Evolutionary conservation across 1,140 invertebrate species (phyloP).

Genomic region (Solenopsis invicta): DNA sequence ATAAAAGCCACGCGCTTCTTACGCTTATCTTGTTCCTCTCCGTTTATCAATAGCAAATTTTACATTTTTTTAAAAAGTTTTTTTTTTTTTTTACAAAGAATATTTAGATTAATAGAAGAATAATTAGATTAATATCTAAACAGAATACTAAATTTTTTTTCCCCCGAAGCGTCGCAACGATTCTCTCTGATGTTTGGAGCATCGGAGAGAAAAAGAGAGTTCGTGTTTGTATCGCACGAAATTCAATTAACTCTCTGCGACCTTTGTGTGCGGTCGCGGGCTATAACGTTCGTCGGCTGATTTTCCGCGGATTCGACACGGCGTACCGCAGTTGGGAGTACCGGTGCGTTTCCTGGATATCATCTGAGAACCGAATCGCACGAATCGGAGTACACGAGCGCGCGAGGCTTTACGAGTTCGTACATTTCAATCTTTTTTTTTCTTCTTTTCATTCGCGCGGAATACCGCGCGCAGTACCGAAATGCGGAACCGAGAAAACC

Average conservation of each 20-base stretch:
- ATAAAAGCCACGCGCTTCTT: constrained; percentile 5
- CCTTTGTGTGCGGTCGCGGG: constrained; percentile 16
- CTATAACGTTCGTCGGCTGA: constrained; percentile 9
- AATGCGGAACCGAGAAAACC: constrained; percentile 18
- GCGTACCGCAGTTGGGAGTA: background rate
- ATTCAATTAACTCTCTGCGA: constrained; percentile 63
- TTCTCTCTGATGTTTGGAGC: background rate
- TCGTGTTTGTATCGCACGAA: background rate
- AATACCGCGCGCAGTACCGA: background rate
- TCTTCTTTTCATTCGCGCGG: constrained; percentile 1
- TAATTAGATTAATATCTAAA: background rate
- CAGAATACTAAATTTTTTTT: background rate
- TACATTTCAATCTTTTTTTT: background rate
- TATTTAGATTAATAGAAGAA: too few relatives aligned
- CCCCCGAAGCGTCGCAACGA: background rate
- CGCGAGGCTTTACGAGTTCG: background rate
- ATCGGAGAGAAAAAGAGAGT: background rate
- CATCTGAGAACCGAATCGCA: background rate
- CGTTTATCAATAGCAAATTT: background rate
- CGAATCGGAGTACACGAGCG: background rate
- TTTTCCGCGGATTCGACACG: constrained; percentile 45
- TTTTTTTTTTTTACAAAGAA: background rate
- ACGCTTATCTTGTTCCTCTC: background rate
- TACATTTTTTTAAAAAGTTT: background rate
- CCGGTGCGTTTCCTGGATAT: background rate